Conservation (phyloP, 2,797 vertebrate species). For the Triplophysa bombifrons region DNA sequence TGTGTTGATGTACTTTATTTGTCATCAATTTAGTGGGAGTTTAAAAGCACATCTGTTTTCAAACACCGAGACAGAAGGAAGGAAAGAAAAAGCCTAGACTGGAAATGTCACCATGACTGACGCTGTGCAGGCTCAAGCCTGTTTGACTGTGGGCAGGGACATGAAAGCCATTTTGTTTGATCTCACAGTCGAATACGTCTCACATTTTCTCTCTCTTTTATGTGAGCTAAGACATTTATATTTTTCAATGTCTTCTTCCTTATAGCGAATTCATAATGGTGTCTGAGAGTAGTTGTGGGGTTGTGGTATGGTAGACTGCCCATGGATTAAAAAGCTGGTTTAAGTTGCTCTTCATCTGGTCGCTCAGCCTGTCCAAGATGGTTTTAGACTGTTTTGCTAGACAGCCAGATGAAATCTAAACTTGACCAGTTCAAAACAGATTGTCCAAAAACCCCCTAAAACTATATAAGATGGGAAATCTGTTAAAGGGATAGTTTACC, state of each 20-base stretch:
- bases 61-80: constrained; percentile 45
- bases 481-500: too few species aligned
- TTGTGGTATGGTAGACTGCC: constrained; percentile 68
- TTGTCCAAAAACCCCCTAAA: not conserved
- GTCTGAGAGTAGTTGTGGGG: constrained; percentile 62
- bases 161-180: constrained; percentile 74
- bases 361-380: not conserved
- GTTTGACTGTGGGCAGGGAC: constrained; percentile 69
- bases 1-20: constrained; percentile 15
- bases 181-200: constrained; percentile 70
- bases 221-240: constrained; percentile 9
- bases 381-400: not conserved
- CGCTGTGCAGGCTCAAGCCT: constrained; percentile 68
- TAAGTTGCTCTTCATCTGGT: not conserved
- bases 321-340: not conserved
- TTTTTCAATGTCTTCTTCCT: constrained; percentile 55
- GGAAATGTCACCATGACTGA: constrained; percentile 59
- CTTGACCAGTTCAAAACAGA: too few species aligned
- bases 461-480: not conserved
- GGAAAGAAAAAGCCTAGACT: constrained; percentile 51
- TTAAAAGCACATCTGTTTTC: constrained; percentile 40
- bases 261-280: constrained; percentile 73
- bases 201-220: constrained; percentile 67
- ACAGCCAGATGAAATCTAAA: too few species aligned
- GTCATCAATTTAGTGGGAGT: constrained; percentile 27